Conservation (phyloP, 2,797 vertebrate species). For the Scarus forsteni region DNA sequence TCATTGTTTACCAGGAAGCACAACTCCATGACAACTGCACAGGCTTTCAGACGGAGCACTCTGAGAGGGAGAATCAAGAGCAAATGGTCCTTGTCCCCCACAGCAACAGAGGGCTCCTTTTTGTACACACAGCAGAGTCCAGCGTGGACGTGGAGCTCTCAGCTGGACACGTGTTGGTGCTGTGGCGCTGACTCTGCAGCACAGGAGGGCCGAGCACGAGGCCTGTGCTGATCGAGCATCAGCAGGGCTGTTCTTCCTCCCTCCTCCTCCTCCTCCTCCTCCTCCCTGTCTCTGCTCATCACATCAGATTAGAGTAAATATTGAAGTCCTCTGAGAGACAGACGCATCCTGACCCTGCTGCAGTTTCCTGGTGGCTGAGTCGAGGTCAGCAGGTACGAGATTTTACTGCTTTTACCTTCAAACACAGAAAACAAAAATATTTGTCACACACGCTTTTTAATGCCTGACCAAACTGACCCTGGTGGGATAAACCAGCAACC, state of each 20-base stretch:
- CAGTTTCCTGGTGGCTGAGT: conserved; percentile 5
- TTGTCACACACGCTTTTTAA: too few relatives aligned
- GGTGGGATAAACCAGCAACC: too few relatives aligned
- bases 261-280: conserved; percentile 10
- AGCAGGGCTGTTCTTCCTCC: conserved; percentile 31
- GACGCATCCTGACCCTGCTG: background rate
- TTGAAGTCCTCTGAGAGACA: conserved; percentile 6
- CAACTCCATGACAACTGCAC: conserved; percentile 75
- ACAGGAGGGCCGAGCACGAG: conserved; percentile 45
- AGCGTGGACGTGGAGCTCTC: conserved; percentile 21
- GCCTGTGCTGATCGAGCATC: conserved; percentile 63
- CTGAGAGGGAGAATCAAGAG: conserved; percentile 23
- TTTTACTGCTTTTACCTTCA: background rate
- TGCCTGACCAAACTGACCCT: too few relatives aligned
- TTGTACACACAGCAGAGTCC: conserved; percentile 23
- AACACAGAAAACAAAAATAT: background rate
- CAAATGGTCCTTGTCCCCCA: conserved; percentile 37
- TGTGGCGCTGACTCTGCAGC: conserved; percentile 56
- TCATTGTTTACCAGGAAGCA: conserved; percentile 77
- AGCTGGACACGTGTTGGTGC: conserved; percentile 32
- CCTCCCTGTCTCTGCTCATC: conserved; percentile 17
- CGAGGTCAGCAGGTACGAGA: conserved; percentile 61
- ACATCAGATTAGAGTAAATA: conserved; percentile 28
- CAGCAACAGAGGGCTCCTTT: conserved; percentile 46
- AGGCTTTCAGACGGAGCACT: conserved; percentile 65